Percentiles rank a stretch among this genome's conserved stretches.
Evolutionary conservation across 2,888 invertebrate genomes (phyloP).

Genomic region (Lobophora halterata): DNA sequence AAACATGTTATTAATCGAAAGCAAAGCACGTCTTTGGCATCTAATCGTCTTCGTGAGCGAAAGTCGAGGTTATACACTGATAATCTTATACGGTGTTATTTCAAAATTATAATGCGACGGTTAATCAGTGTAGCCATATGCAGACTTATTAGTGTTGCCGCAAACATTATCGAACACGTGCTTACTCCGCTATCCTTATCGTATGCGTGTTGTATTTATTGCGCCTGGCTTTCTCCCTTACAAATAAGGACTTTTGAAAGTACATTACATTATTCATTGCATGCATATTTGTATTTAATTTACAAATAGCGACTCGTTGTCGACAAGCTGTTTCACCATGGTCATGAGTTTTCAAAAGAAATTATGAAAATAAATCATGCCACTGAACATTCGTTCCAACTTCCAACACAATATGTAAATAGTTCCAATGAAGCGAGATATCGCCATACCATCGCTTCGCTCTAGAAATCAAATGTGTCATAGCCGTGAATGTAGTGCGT

Average conservation of each 20-base stretch:
- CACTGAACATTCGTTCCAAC: conserved; percentile 51
- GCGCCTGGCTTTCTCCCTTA: conserved; percentile 21
- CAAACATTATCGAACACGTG: conserved; percentile 22
- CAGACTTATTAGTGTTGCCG: conserved; percentile 19
- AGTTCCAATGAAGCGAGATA: conserved; percentile 43
- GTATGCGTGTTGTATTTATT: conserved; percentile 7
- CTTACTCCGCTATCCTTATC: conserved; percentile 9
- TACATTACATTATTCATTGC: conserved; percentile 11
- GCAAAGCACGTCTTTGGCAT: conserved; percentile 17
- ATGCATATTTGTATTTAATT: conserved; percentile 15
- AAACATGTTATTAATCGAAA: conserved; percentile 27
- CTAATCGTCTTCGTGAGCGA: conserved; percentile 24
- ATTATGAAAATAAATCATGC: conserved; percentile 34
- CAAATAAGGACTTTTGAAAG: conserved; percentile 24
- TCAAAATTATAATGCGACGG: conserved; percentile 22
- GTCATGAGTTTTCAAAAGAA: conserved; percentile 8
- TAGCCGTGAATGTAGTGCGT: conserved; percentile 55
- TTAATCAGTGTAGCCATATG: conserved; percentile 7
- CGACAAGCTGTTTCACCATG: not conserved
- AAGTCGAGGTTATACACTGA: conserved; percentile 23
- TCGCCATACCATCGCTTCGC: conserved; percentile 65
- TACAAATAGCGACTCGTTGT: conserved; percentile 7
- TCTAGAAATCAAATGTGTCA: conserved; percentile 71
- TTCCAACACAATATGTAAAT: conserved; percentile 42
- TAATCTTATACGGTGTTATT: conserved; percentile 22